Evolutionary conservation across 2,113 vertebrate genomes (phyloP), one percentile per base, ranked within the genome.

Genomic region (Pelusios castaneus): DNA sequence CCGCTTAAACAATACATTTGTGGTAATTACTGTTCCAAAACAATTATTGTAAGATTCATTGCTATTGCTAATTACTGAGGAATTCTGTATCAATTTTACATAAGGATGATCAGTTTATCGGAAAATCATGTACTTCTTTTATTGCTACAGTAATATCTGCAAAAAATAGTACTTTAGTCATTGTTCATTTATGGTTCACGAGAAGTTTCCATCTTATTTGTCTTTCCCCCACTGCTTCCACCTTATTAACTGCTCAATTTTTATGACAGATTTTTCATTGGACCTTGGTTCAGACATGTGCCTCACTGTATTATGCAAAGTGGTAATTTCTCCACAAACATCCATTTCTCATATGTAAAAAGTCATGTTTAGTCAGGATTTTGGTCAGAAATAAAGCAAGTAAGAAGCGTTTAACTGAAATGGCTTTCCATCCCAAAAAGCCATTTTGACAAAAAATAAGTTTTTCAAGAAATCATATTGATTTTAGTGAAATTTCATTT

Each of bases 61-160:
- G 10, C 81, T 81, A 80, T 58, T 21, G 47, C 79, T 82, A 5
- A 90, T 91, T 95, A 94, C 9, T 92, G 70, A 95, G 70, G 52
- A 95, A 83, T 89, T 93, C 25, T 95, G 76, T 16, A 93, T 10
- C 56, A 93, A 89, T 90, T 92, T 87, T 63, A 79, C 91, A 38
- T 76, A 77, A 87, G 70, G 82, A 51, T 81, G 73, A 34, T 84
- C 94, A 29, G 79, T 87, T 95, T 95, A 79, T 80, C 63, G 92
- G 86, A 83, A 91, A 90, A 77, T 94, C 79, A 73, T 41, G n/a
- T 90, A 82, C 84, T 90, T 47, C 90, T 94, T 94, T 87, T 89
- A 89, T 52, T 96, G 49, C 73, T 91, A 85, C 88, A 87, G 93
- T 90, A 86, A 92, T 94, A 97, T 95, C 96, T 97, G 96, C 84